Evolutionary conservation across 1,140 invertebrate species (phyloP), one percentile per base, ranked within the genome.

Genomic region (Drosophila nannoptera): DNA sequence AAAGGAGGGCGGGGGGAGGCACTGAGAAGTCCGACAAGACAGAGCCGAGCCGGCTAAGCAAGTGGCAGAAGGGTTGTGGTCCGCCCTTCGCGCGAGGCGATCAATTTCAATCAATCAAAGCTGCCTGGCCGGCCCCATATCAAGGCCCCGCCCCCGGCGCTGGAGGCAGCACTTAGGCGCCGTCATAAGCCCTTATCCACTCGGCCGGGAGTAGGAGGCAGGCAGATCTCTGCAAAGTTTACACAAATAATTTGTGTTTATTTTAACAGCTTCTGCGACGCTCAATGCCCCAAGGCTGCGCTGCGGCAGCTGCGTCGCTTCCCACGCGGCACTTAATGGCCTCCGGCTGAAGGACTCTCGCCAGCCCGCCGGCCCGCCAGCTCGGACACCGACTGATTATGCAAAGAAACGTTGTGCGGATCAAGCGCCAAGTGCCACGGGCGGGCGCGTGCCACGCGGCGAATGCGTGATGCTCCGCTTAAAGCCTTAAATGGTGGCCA

Each of bases 191-290:
- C 71, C 40, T 59, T 75, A 61, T 61, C 61, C 69, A 69, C 43
- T 46, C 22, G 0, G 35, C 6, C 35, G n/a, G 11, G 53, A 36
- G 9, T 12, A n/a, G n/a, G 31, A 33, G 36, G 38, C 32, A 33
- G 36, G 38, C 32, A 69, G 68, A 83, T 76, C 56, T 58, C 43
- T 43, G 63, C 77, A 78, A 86, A 84, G 80, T 86, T 84, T 84
- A 86, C 80, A 86, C 80, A 84, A 84, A 86, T 84, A 84, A 84
- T 84, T 84, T 84, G 81, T 84, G 80, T 84, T 84, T 84, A 84
- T 84, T 84, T 84, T 84, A 80, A 86, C 80, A 83, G 80, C 80
- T 77, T 62, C 60, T 54, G 43, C 43, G 65, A 61, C 66, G 69
- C 78, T 62, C 56, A 48, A 68, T 50, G 35, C 59, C 35, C 59